Percentiles rank a stretch among this genome's conserved stretches.
Conservation (phyloP, 2,888 invertebrate species). For the Teleiodes luculella region DNA sequence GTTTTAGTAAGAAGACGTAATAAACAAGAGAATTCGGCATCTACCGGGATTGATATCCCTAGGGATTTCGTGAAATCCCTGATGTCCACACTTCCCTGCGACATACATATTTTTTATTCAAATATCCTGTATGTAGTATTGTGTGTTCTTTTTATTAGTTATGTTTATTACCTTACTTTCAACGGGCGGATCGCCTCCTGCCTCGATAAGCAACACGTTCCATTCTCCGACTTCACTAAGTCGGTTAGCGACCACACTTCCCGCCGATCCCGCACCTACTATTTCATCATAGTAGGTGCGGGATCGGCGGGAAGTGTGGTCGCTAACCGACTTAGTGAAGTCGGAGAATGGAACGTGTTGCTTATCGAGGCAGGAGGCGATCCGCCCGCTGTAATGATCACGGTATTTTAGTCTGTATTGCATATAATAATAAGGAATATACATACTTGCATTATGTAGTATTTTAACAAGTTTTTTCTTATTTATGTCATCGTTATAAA, state of each 20-base stretch:
- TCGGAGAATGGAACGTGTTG: conserved; percentile 34
- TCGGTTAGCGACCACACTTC: conserved; percentile 39
- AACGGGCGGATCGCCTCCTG: conserved; percentile 33
- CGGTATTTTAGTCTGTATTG: background rate
- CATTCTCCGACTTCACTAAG: conserved; percentile 35
- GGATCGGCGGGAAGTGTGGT: conserved; percentile 40
- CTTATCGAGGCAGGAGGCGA: conserved; percentile 39
- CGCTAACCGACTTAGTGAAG: conserved; percentile 39
- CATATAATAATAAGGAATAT: background rate
- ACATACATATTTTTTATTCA: too few species aligned
- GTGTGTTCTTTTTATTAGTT: too few species aligned
- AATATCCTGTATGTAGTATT: too few species aligned
- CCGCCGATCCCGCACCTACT: conserved; percentile 39
- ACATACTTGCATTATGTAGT: background rate
- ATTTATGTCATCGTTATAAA: too few species aligned
- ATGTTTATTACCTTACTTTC: conserved; percentile 27
- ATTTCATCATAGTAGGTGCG: conserved; percentile 41
- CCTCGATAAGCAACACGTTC: conserved; percentile 40
- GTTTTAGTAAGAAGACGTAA: too few species aligned
- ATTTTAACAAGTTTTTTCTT: background rate
- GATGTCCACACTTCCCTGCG: too few species aligned
- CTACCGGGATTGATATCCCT: too few species aligned
- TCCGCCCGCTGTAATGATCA: conserved; percentile 28
- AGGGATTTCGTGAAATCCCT: too few species aligned
- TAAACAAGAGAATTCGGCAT: too few species aligned